phyloP scores from a whole-genome alignment of 2,888 invertebrate species.

The Rhopalosiphum nymphaeae region DNA sequence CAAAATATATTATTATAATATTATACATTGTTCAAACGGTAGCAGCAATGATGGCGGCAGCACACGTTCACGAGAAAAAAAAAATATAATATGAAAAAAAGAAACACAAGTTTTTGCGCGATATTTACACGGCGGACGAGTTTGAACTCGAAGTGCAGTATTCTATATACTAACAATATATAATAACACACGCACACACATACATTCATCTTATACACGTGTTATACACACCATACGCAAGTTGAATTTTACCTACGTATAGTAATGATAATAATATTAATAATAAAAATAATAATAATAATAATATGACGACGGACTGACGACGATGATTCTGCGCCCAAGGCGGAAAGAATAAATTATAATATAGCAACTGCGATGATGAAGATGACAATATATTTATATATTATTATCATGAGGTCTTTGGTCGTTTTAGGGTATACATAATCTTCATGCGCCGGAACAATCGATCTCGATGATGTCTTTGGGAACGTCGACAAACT shows the following conservation, averaged over 20 bases:
- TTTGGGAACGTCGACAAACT: slow-evolving; percentile 99
- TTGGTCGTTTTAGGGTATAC: background rate
- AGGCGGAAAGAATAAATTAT: background rate
- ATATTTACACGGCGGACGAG: slow-evolving; percentile 34
- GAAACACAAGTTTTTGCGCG: slow-evolving; percentile 38
- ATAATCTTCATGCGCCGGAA: slow-evolving; percentile 74
- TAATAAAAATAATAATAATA: slow-evolving; percentile 11
- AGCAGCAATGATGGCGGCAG: background rate
- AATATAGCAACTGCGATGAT: background rate
- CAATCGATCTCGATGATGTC: slow-evolving; percentile 98
- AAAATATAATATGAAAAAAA: slow-evolving; percentile 25
- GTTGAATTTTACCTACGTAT: background rate
- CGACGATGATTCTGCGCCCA: background rate
- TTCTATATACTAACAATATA: slow-evolving; percentile 13
- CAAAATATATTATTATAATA: slow-evolving; percentile 11
- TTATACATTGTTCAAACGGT: background rate
- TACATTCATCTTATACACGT: background rate
- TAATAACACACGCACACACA: background rate
- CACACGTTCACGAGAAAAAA: background rate
- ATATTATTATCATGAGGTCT: background rate
- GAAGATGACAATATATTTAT: slow-evolving; percentile 3
- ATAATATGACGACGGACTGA: background rate
- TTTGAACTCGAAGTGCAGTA: background rate
- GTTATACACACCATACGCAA: background rate
- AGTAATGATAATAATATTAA: background rate